phyloP scores from a whole-genome alignment of 92 coral and sea anemone species.

The Palythoa heliodiscus region DNA sequence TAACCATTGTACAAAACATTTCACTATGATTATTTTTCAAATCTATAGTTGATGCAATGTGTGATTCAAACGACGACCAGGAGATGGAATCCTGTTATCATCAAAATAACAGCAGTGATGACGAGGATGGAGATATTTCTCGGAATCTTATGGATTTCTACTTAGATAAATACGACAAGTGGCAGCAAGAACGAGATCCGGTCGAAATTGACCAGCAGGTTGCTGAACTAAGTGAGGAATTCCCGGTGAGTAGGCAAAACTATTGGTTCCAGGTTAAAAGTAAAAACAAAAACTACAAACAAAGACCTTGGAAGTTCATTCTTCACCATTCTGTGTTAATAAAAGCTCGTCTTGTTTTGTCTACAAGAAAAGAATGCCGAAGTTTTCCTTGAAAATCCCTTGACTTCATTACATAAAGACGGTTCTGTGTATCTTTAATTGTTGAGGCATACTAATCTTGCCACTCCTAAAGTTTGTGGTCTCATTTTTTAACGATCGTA shows the following conservation, averaged over 20 bases:
- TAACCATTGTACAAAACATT: not conserved
- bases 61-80: not conserved
- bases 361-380: too few relatives aligned
- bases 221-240: constrained; percentile 20
- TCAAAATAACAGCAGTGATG: not conserved
- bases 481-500: too few relatives aligned
- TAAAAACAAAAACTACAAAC: not conserved
- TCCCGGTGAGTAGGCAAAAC: constrained; percentile 19
- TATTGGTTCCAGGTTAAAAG: not conserved
- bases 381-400: too few relatives aligned
- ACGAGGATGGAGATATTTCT: not conserved
- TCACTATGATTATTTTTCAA: not conserved
- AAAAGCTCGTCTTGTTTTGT: too few relatives aligned
- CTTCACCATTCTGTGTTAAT: too few relatives aligned
- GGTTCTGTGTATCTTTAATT: too few relatives aligned
- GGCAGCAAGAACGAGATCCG: constrained; percentile 30
- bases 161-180: constrained; percentile 20
- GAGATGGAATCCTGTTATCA: not conserved
- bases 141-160: not conserved
- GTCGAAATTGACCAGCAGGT: not conserved
- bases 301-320: too few relatives aligned
- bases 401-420: too few relatives aligned
- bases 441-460: too few relatives aligned
- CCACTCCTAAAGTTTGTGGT: too few relatives aligned
- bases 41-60: not conserved